Conservation (phyloP, 2,888 invertebrate genomes). For the Leptarthrus brevirostris region DNA sequence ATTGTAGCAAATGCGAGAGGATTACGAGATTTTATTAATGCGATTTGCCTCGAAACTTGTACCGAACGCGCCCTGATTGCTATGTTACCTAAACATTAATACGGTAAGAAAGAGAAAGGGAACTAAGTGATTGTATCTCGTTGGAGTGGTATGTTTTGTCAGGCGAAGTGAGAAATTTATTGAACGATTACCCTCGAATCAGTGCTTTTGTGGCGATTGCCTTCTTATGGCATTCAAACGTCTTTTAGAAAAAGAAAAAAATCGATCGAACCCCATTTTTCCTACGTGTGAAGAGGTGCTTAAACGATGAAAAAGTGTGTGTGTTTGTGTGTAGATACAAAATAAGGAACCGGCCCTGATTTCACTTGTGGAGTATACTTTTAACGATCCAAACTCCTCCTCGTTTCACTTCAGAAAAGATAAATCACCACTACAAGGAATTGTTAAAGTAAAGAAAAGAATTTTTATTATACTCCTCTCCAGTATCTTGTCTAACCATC, state of each 20-base stretch:
- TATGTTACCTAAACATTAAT: constrained; percentile 10
- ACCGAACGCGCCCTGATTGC: constrained; percentile 17
- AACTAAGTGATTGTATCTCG: constrained; percentile 31
- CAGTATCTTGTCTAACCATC: no score
- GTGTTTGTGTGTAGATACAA: no score
- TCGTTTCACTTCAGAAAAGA: no score
- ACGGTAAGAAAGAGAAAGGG: constrained; percentile 14
- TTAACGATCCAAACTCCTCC: no score
- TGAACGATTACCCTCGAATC: constrained; percentile 43
- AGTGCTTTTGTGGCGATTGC: constrained; percentile 38
- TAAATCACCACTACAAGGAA: no score
- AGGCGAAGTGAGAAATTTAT: constrained; percentile 19
- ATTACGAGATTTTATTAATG: constrained; percentile 37
- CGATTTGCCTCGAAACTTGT: constrained; percentile 27
- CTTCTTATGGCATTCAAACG: constrained; percentile 18
- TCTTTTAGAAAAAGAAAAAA: constrained; percentile 14
- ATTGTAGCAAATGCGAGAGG: constrained; percentile 29
- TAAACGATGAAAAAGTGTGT: not conserved
- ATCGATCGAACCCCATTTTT: constrained; percentile 9
- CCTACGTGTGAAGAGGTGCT: constrained; percentile 2
- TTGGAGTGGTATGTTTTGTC: constrained; percentile 17
- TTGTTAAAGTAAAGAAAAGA: no score
- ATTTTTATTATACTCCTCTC: no score
- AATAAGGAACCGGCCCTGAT: not conserved
- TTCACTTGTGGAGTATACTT: no score